Evolutionary conservation across 92 coral and sea anemone species (phyloP).

Genomic region (Meandrina meandrites): DNA sequence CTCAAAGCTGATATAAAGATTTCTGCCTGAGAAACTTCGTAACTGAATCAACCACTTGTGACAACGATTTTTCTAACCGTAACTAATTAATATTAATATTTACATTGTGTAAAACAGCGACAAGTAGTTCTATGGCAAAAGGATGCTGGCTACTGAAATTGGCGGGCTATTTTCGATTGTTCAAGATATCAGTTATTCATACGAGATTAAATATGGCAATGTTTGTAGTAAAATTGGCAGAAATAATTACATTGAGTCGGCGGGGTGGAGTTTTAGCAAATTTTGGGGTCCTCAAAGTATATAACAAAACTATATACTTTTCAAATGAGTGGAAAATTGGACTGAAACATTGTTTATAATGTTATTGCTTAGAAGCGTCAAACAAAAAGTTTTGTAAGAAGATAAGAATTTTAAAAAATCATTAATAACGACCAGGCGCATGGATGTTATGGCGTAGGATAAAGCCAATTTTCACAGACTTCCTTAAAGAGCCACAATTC

Average conservation of each 20-base stretch:
- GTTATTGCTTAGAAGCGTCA: background rate
- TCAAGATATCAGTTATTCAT: background rate
- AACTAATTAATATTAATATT: background rate
- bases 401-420: background rate
- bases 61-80: slow-evolving; percentile 9
- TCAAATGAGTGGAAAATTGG: background rate
- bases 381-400: background rate
- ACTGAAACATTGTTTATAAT: background rate
- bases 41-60: background rate
- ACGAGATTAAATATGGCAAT: background rate
- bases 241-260: background rate
- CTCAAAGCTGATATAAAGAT: background rate
- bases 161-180: background rate
- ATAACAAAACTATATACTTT: background rate
- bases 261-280: background rate
- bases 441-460: background rate
- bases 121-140: background rate
- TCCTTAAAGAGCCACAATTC: too few species aligned
- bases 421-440: background rate
- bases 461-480: background rate
- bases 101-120: background rate
- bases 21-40: background rate
- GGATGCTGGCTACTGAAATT: background rate
- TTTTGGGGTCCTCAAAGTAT: background rate
- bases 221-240: background rate